Evolutionary conservation across 1,140 invertebrate genomes (phyloP).

Genomic region (Triops longicaudatus): DNA sequence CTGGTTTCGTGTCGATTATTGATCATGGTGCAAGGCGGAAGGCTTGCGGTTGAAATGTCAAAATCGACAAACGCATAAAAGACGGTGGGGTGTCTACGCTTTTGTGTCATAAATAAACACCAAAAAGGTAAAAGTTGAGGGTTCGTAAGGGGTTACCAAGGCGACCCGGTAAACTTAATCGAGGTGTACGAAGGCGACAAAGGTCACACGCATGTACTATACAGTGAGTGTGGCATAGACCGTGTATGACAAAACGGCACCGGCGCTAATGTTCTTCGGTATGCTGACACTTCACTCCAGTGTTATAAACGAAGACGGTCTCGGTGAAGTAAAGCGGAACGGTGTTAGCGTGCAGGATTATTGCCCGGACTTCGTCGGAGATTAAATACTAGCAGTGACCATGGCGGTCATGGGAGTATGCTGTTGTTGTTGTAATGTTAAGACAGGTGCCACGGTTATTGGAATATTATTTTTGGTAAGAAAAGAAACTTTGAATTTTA

Average conservation of each 20-base stretch:
- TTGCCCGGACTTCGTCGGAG: not conserved
- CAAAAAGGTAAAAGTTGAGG: not conserved
- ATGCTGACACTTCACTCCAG: not conserved
- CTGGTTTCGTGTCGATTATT: no score
- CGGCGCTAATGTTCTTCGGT: not conserved
- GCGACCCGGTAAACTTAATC: not conserved
- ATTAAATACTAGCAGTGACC: conserved; percentile 17
- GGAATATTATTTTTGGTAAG: conserved; percentile 16
- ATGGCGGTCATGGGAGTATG: conserved; percentile 18
- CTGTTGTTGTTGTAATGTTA: conserved; percentile 13
- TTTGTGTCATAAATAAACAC: not conserved
- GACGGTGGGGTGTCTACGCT: not conserved
- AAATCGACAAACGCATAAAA: not conserved
- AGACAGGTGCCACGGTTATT: conserved; percentile 7
- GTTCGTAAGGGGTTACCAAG: not conserved
- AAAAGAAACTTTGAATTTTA: not conserved
- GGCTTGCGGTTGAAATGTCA: no score
- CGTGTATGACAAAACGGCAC: not conserved
- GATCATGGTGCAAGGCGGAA: no score
- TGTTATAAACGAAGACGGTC: not conserved
- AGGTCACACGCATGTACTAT: not conserved
- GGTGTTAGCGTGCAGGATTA: not conserved
- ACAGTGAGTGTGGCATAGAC: not conserved
- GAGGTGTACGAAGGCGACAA: not conserved
- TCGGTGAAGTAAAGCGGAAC: not conserved